Base-by-base conservation (phyloP, 2,888 invertebrate species). In the Mythimna albipuncta region DNA sequence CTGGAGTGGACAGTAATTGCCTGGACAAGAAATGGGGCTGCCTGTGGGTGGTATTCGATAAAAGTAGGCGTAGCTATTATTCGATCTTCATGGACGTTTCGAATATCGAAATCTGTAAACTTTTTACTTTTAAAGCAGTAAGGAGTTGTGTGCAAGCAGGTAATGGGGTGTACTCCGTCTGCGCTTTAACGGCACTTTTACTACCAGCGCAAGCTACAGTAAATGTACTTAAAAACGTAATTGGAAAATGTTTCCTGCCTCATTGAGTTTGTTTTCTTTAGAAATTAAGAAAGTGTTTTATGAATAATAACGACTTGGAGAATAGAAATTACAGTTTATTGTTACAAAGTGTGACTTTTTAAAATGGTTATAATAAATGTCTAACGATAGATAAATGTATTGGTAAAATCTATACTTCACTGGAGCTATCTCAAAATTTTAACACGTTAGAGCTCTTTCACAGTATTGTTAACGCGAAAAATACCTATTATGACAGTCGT, bases 101-200 rank as follows among this genome's bases (percentile, higher is more conserved):
- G 4, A 50, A 58, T 16, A 44, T 32, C 55, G 57, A 68, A 59
- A 55, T 35, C 52, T 35, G 6, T 10, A 16, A 54, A 57, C 50
- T 58, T 59, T 68, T 64, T 74, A 70, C 63, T 74, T 68, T 57
- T 58, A 41, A 61, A 58, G 52, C 47, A 69, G 62, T 63, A 63
- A 64, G 13, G 57, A 57, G 44, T 69, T 69, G 38, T 63, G 69
- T 70, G 70, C 55, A 68, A 65, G 69, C 55, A 64, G 19, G 26
- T 77, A 72, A 74, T 67, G 52, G 41, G 38, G 9, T 16, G 63
- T 57, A 13, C 58, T 68, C 10, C 26, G 55, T 55, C 6, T 69
- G 72, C 67, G 65, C 72, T 77, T 75, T 82, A 84, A 84, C 64
- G 77, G 70, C 65, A 67, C 69, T 82, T 77, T 80, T 77, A 79